Evolutionary conservation across 1,140 invertebrate species (phyloP), one percentile per base, ranked within the genome.

Genomic region (Bicyclus anynana): DNA sequence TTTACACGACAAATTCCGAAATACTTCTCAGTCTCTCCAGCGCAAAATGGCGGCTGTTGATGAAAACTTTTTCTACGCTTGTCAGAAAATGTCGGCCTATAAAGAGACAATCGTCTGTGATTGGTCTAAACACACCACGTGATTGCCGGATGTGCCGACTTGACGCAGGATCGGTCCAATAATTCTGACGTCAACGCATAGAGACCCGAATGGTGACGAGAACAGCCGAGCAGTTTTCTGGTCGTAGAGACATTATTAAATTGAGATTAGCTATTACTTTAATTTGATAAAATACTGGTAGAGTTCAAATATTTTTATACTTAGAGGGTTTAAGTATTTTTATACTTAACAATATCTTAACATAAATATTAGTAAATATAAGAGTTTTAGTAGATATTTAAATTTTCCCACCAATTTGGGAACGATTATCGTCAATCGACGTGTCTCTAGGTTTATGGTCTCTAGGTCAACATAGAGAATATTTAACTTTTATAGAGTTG

Each of bases 41-140:
- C 91, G 91, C 93, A 95, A 95, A 93, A 96, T 96, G 94, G 94
- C 94, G 94, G 94, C 94, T 95, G 94, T 95, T 95, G 94, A 94
- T 94, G 94, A 94, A 92, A 94, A 94, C 92, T 95, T 95, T 94
- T 94, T 94, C 92, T 95, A 94, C 93, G 94, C 94, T 95, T 94
- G 94, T 95, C 94, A 95, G 93, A 94, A 94, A 91, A 93, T 93
- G 92, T 91, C 93, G 93, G 93, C 93, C 91, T 92, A 91, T 89
- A 90, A 91, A 91, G 89, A 85, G 84, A 88, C 84, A 63, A 69
- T 67, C 72, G 59, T 18, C 53, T 78, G 48, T 82, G 77, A 93
- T 93, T 93, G 92, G 91, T 73, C 69, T 64, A 74, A 60, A 59
- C 35, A 53, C 64, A 78, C 80, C 93, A 93, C 90, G 91, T 92